Conservation (phyloP, 2,888 invertebrate genomes). For the Monopis laevigella region DNA sequence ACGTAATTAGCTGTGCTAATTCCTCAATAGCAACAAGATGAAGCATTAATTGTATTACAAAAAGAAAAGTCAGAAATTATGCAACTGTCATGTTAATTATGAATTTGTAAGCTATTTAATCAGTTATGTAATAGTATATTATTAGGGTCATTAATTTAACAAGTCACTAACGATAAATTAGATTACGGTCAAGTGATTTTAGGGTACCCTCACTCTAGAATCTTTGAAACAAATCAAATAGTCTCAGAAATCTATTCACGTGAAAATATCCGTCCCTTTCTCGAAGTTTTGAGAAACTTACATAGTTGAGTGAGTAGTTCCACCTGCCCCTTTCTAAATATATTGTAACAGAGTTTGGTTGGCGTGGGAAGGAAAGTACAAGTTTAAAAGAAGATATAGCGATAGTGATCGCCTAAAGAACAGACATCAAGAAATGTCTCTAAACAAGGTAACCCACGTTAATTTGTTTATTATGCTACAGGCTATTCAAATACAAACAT, state of each 20-base stretch:
- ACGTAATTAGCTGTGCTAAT: neutral
- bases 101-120: too few relatives aligned
- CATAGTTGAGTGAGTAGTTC: constrained; percentile 1
- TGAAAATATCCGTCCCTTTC: neutral
- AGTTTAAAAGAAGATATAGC: neutral
- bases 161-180: too few relatives aligned
- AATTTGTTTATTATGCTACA: constrained; percentile 15
- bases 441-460: constrained; percentile 22
- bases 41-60: neutral
- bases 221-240: too few relatives aligned
- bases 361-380: constrained; percentile 6
- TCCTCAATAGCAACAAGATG: neutral
- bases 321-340: constrained; percentile 7
- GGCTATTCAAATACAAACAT: constrained; percentile 5
- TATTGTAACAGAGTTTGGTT: too few relatives aligned
- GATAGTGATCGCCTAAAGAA: neutral
- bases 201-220: too few relatives aligned
- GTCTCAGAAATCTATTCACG: too few relatives aligned
- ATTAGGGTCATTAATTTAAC: too few relatives aligned
- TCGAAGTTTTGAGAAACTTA: neutral
- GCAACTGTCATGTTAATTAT: too few relatives aligned
- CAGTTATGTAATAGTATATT: too few relatives aligned
- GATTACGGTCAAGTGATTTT: too few relatives aligned
- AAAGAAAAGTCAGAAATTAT: neutral
- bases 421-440: neutral